Evolutionary conservation across 2,113 vertebrate species (phyloP), one percentile per base, ranked within the genome.

Genomic region (Trematocara marginatum): DNA sequence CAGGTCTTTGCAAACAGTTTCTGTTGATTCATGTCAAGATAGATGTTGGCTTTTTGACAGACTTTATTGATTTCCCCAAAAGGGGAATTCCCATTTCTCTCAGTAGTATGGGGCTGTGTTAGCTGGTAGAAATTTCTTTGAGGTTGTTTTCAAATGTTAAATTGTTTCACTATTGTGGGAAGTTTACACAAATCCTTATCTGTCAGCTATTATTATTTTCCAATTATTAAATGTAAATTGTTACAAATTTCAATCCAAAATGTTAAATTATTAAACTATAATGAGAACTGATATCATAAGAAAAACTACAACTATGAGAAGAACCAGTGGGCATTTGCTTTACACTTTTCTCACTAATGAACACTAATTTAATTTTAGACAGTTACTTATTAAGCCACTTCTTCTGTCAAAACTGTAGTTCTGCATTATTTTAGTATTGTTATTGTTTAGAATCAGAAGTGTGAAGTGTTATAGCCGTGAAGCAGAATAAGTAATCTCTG

Each of bases 11-110:
- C 49, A 86, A 81, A 84, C 64, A 26, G n/a, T 52, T 78, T 86
- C 81, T 82, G 47, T 83, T 71, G 83, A 88, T 92, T 82, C 51
- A 35, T 87, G 85, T 91, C 82, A 45, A 89, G 92, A 88, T 90
- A 52, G n/a, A 82, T 53, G 64, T 35, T 53, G 45, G 3, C 35
- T 61, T 85, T 83, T 57, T 78, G 69, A 82, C 47, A 6, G 64
- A 56, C n/a, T 56, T 80, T 31, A 85, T 86, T 79, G 78, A 84
- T 81, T 86, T 69, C 40, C 80, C 82, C 71, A 69, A 53, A 82
- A 47, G 78, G 78, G 80, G 20, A 38, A 74, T 84, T 56, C 10
- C n/a, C 71, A 23, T 56, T 20, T 80, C 20, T 54, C 42, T n/a
- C 38, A 38, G 12, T 47, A 66, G 80, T 56, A 49, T 59, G 4